Evolutionary conservation across 2,113 vertebrate genomes (phyloP).

Genomic region (Miniopterus natalensis): DNA sequence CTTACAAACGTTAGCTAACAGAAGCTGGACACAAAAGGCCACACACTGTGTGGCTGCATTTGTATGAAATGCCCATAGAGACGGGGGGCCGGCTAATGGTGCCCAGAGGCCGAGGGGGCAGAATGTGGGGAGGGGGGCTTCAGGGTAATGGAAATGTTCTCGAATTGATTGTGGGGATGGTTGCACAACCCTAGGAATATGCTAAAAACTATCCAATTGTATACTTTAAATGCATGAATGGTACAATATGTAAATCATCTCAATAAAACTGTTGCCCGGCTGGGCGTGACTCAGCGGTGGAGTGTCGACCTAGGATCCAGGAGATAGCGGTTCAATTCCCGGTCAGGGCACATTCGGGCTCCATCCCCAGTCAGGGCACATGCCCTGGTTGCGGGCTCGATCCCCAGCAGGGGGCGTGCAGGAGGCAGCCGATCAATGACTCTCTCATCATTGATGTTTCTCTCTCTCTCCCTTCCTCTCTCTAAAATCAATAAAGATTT

Average conservation of each 20-base stretch:
- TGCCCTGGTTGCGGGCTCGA: too few species aligned
- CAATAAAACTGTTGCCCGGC: neutral
- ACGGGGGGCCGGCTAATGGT: neutral
- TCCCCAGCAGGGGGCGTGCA: too few species aligned
- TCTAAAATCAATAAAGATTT: too few species aligned
- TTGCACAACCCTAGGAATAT: neutral
- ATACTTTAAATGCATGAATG: neutral
- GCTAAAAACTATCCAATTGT: neutral
- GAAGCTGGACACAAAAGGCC: neutral
- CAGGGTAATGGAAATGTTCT: neutral
- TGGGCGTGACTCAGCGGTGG: too few species aligned
- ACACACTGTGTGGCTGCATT: rapidly evolving
- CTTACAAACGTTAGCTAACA: neutral
- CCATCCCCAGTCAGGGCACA: too few species aligned
- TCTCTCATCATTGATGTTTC: too few species aligned
- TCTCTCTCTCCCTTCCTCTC: too few species aligned
- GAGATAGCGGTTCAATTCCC: too few species aligned
- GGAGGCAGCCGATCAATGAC: too few species aligned
- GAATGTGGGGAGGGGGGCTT: rapidly evolving
- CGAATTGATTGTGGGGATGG: neutral
- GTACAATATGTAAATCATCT: neutral
- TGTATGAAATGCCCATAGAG: neutral
- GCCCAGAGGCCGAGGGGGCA: neutral
- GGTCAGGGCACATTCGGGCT: too few species aligned
- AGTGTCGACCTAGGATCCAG: too few species aligned